A percentile compares a stretch with the other conserved stretches of the same genome.
These are phyloP conservation scores for Cryptoleucopteryx plumbea DNA, from an alignment of 2,113 vertebrate species.

Conservation along the genomic window DNA sequence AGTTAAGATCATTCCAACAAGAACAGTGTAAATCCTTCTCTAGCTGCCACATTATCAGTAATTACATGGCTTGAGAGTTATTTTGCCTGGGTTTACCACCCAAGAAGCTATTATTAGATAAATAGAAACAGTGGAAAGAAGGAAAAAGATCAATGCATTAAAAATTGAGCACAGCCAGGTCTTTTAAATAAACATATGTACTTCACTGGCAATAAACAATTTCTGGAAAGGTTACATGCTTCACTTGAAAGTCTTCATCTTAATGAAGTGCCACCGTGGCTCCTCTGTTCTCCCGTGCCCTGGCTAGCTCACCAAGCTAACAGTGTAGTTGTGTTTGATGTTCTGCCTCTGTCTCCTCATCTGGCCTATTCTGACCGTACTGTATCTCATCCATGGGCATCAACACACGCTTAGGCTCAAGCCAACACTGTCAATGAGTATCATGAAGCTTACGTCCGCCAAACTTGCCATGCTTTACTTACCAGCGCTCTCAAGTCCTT, in stretches of 20 bases:
- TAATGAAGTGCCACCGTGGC: not conserved
- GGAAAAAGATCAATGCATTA: not conserved
- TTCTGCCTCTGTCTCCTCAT: not conserved
- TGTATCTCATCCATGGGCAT: not conserved
- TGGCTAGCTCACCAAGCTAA: not conserved
- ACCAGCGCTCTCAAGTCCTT: not conserved
- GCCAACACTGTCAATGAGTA: not conserved
- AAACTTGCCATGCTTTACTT: not conserved
- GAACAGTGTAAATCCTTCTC: not conserved
- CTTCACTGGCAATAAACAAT: not conserved
- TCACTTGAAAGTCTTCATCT: not conserved
- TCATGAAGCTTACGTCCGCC: accelerated
- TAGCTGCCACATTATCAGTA: not conserved
- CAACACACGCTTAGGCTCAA: not conserved
- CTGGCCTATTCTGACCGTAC: not conserved
- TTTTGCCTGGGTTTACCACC: not conserved
- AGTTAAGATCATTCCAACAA: not conserved
- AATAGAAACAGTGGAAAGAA: not conserved
- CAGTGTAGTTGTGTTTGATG: not conserved
- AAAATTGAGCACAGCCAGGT: not conserved
- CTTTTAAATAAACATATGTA: not conserved
- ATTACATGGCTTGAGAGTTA: not conserved
- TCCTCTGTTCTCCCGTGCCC: not conserved
- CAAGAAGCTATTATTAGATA: not conserved
- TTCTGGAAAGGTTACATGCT: not conserved